phyloP scores from a whole-genome alignment of 1,140 invertebrate species.

The Andrena cerasifolii region DNA sequence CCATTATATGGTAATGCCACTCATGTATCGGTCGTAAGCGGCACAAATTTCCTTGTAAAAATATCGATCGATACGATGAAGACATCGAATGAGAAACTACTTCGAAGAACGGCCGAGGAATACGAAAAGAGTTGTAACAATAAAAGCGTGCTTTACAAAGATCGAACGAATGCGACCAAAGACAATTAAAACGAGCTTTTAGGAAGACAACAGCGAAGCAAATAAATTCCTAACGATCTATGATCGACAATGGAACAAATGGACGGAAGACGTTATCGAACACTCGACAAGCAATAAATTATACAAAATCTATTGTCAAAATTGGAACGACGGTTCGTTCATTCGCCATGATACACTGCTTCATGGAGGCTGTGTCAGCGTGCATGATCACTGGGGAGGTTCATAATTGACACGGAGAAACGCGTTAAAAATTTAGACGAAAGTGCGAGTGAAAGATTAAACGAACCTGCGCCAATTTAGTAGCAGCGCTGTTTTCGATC shows the following conservation, averaged over 20 bases:
- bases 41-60: slow-evolving; percentile 5
- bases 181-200: background rate
- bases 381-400: background rate
- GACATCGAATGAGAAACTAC: background rate
- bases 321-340: background rate
- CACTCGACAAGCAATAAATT: background rate
- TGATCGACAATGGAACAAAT: background rate
- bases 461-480: background rate
- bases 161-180: background rate
- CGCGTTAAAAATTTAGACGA: background rate
- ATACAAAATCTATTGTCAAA: background rate
- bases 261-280: background rate
- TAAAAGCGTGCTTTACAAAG: background rate
- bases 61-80: background rate
- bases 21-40: background rate
- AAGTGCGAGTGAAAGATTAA: background rate
- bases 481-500: background rate
- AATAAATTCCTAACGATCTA: background rate
- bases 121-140: background rate
- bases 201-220: background rate
- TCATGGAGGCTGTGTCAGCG: background rate
- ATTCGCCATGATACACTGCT: background rate
- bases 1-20: slow-evolving; percentile 8
- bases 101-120: background rate
- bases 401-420: background rate